Evolutionary conservation across 2,888 invertebrate genomes (phyloP).

Genomic region (Escarpia spicata): DNA sequence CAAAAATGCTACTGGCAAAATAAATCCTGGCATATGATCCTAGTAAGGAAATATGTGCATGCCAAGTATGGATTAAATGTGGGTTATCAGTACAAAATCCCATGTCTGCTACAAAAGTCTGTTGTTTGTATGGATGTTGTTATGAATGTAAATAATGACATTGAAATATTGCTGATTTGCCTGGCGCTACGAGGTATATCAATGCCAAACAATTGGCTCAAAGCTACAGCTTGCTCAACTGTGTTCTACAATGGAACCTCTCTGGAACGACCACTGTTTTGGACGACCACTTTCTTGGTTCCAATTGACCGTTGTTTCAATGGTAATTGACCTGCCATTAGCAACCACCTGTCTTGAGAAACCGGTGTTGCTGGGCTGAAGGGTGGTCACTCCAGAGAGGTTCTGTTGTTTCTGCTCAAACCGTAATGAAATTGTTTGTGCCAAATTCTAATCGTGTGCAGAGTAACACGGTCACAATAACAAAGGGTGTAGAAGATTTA

Average conservation of each 20-base stretch:
- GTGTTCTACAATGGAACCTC: no score
- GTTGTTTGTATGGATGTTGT: neutral
- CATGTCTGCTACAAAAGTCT: neutral
- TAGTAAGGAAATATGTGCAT: neutral
- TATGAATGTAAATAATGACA: neutral
- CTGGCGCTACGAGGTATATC: neutral
- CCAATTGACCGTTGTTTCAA: no score
- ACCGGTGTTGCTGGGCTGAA: no score
- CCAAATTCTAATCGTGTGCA: neutral
- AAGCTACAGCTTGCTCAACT: neutral
- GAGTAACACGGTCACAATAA: no score
- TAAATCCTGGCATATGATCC: neutral
- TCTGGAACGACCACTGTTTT: no score
- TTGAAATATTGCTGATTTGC: neutral
- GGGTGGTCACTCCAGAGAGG: no score
- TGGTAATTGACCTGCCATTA: no score
- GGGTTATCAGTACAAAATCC: neutral
- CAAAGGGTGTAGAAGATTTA: no score
- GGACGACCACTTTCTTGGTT: no score
- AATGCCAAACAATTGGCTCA: neutral
- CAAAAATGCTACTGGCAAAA: neutral
- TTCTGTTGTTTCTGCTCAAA: neutral
- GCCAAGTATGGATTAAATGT: neutral
- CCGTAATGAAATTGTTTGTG: neutral
- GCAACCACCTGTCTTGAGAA: no score